Conservation (phyloP, 1,140 invertebrate species). For the Dysdera silvatica region DNA sequence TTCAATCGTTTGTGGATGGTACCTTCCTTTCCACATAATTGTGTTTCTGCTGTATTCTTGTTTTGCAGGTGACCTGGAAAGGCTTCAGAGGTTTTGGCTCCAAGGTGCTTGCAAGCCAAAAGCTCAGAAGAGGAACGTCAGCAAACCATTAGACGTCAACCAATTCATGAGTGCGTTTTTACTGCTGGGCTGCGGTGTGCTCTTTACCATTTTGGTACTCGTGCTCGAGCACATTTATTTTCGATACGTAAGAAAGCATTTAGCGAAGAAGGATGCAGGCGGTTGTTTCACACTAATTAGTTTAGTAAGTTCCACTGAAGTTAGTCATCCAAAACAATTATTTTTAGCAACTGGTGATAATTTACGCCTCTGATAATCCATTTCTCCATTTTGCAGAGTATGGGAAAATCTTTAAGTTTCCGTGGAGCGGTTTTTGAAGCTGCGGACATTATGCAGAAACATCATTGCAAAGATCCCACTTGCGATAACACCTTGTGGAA, state of each 20-base stretch:
- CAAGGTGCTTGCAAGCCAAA: constrained; percentile 91
- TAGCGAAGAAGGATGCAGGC: constrained; percentile 79
- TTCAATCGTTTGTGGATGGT: too few species aligned
- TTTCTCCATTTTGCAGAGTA: constrained; percentile 24
- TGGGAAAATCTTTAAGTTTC: constrained; percentile 52
- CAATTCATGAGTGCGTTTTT: constrained; percentile 98
- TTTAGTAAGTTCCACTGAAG: constrained; percentile 52
- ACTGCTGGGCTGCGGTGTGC: constrained; percentile 83
- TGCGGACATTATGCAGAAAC: constrained; percentile 69
- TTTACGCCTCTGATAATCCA: background rate
- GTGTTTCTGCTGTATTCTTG: too few species aligned
- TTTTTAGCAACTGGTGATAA: background rate
- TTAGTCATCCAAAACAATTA: background rate
- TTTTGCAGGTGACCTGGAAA: constrained; percentile 82
- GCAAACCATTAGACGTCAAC: constrained; percentile 83
- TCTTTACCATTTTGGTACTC: constrained; percentile 74
- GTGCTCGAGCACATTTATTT: constrained; percentile 87
- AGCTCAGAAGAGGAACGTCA: constrained; percentile 64
- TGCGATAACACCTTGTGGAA: constrained; percentile 68
- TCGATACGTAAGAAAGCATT: constrained; percentile 71
- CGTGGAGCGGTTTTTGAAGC: constrained; percentile 50
- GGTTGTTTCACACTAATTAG: constrained; percentile 85
- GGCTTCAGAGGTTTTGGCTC: constrained; percentile 91
- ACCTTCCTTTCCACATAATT: too few species aligned
- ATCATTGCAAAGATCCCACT: constrained; percentile 67